Percentiles rank a stretch among this genome's conserved stretches.
phyloP scores from a whole-genome alignment of 2,888 invertebrate species.

The Troides helena region DNA sequence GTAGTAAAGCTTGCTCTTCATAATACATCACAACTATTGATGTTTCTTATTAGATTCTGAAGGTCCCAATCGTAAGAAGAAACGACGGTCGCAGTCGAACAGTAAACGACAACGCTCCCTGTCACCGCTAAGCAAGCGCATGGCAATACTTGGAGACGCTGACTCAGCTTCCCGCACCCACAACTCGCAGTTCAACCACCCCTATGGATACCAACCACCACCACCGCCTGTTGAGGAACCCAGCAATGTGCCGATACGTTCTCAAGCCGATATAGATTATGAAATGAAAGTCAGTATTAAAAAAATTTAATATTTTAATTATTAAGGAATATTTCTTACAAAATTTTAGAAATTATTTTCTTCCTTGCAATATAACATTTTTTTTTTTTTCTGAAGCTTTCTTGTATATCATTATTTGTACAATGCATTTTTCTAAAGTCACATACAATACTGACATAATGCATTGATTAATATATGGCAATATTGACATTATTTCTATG shows the following conservation, averaged over 20 bases:
- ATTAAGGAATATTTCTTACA: too few species aligned
- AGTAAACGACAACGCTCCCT: constrained; percentile 85
- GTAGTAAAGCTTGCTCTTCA: not conserved
- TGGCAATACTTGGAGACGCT: constrained; percentile 85
- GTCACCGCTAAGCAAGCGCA: constrained; percentile 90
- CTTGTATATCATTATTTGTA: not conserved
- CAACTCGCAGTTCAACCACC: constrained; percentile 86
- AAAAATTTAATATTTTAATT: not conserved
- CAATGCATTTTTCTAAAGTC: not conserved
- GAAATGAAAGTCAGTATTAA: constrained; percentile 77
- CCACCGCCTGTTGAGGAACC: constrained; percentile 71
- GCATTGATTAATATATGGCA: not conserved
- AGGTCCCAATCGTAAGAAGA: constrained; percentile 79
- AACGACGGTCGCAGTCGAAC: constrained; percentile 78
- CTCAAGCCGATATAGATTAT: constrained; percentile 81
- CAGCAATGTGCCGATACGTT: constrained; percentile 55
- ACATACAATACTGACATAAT: not conserved
- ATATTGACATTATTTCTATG: not conserved
- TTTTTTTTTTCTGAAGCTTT: not conserved
- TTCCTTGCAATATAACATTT: not conserved
- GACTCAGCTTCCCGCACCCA: constrained; percentile 69
- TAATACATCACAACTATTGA: constrained; percentile 2
- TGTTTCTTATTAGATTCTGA: constrained; percentile 61
- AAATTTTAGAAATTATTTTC: too few species aligned
- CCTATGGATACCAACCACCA: constrained; percentile 81